These are phyloP conservation scores for Eumeta japonica DNA, from an alignment of 1,140 invertebrate genomes.

Conservation along the genomic window DNA sequence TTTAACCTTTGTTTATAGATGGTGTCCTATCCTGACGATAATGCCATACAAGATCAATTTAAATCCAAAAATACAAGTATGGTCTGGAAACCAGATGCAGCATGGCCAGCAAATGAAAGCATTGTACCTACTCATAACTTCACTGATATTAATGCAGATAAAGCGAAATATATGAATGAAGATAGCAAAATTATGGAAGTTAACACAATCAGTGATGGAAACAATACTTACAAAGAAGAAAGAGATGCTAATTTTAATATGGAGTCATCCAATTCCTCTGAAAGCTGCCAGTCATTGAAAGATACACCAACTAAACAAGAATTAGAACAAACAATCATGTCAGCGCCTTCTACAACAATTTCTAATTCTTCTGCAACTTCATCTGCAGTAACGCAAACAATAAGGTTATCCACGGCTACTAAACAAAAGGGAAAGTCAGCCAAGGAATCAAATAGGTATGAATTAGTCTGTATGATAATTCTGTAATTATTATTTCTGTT, in stretches of 20 bases:
- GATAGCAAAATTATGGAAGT: constrained; percentile 51
- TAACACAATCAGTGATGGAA: constrained; percentile 44
- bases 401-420: constrained; percentile 15
- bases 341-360: constrained; percentile 32
- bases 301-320: constrained; percentile 39
- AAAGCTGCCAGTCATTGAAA: constrained; percentile 49
- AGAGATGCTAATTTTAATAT: constrained; percentile 50
- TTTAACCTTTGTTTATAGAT: constrained; percentile 25
- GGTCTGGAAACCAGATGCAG: constrained; percentile 42
- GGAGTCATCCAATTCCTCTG: constrained; percentile 51
- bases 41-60: constrained; percentile 39
- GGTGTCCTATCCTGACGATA: constrained; percentile 47
- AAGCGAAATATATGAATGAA: constrained; percentile 43
- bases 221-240: constrained; percentile 46
- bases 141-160: constrained; percentile 34
- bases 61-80: constrained; percentile 47
- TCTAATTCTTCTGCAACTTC: constrained; percentile 33
- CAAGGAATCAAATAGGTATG: constrained; percentile 44
- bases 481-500: neutral
- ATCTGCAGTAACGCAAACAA: constrained; percentile 26
- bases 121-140: constrained; percentile 37
- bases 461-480: too few species aligned
- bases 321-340: constrained; percentile 23
- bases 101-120: constrained; percentile 43
- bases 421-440: constrained; percentile 30